These are phyloP conservation scores for Scaptomyza graminum DNA, from an alignment of 1,140 invertebrate species.

Conservation along the genomic window DNA sequence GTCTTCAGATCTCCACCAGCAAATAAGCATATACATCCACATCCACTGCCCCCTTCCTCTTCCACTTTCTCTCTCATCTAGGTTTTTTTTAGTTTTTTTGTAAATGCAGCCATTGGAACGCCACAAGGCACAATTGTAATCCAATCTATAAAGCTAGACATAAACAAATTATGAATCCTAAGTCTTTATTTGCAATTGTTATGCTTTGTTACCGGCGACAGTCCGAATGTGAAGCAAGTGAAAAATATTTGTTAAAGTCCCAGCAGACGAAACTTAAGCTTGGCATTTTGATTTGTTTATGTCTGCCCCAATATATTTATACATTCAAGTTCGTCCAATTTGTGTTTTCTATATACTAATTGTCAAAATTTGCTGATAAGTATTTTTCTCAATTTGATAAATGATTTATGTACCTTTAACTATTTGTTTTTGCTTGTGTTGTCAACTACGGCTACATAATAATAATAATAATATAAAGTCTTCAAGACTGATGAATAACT, in stretches of 20 bases:
- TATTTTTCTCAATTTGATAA: slow-evolving; percentile 1
- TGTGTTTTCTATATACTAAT: slow-evolving; percentile 12
- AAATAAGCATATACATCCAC: slow-evolving; percentile 24
- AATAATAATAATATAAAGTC: slow-evolving; percentile 52
- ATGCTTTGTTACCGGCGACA: slow-evolving; percentile 1
- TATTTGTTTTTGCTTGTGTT: slow-evolving; percentile 31
- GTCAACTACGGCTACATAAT: slow-evolving; percentile 16
- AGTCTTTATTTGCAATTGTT: slow-evolving; percentile 52
- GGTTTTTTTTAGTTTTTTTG: slow-evolving; percentile 23
- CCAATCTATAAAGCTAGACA: slow-evolving; percentile 36
- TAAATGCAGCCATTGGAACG: slow-evolving; percentile 39
- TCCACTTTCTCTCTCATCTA: slow-evolving; percentile 5
- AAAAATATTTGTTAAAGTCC: slow-evolving; percentile 19
- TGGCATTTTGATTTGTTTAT: slow-evolving; percentile 2
- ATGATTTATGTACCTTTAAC: neutral
- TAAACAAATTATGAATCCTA: slow-evolving; percentile 31
- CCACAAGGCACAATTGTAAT: slow-evolving; percentile 18
- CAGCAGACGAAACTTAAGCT: slow-evolving; percentile 1
- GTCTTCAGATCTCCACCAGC: slow-evolving; percentile 72
- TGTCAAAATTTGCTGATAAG: neutral
- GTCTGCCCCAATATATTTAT: neutral
- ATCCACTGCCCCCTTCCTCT: neutral
- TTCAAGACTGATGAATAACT: slow-evolving; percentile 71
- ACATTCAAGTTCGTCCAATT: neutral
- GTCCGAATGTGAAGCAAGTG: slow-evolving; percentile 15